Evolutionary conservation across 2,888 invertebrate genomes (phyloP), one percentile per base, ranked within the genome.

Genomic region (Melanostoma mellinum): DNA sequence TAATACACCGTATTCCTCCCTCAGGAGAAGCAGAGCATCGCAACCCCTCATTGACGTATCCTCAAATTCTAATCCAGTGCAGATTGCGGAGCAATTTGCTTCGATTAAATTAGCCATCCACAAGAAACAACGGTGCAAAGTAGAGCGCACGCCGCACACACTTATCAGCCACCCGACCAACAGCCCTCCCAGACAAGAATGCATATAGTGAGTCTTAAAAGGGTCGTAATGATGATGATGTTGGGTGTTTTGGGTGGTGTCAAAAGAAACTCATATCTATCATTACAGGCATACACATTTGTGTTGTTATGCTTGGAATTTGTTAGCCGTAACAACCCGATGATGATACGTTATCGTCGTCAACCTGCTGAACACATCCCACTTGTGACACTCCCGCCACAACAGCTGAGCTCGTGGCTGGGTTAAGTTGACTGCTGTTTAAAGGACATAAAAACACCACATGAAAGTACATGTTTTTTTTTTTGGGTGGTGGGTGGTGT

Each of bases 81-180:
- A 90, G 90, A 90, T 90, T 90, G 90, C 88, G 88, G 87, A 89
- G 88, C 90, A 90, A 90, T 90, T 90, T 90, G 90, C 89, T 88
- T 88, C 89, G 89, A 90, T 90, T 90, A 90, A 90, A 90, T 90
- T 90, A 90, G 90, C 90, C 87, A 84, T 84, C 74, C 63, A 60
- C 74, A 75, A 74, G 79, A 68, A 75, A 73, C 60, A 79, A 69
- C 35, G 44, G 65, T 35, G 55, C 68, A 67, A 65, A 44, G 72
- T 72, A 55, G 68, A 78, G 63, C 78, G 82, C 60, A 50, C 68
- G 82, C 55, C 72, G 50, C 48, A 40, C 48, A 78, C 58, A 78
- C 56, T 71, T 79, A 79, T 79, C 74, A 30, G 46, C 20, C 65
- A 6, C 36, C 35, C 63, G 44, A 32, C n/a, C 69, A 55, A 48